A percentile compares a stretch with the other conserved stretches of the same genome.
These are phyloP conservation scores for Intellagama lesueurii DNA, from an alignment of 2,797 vertebrate species.

Conservation along the genomic window DNA sequence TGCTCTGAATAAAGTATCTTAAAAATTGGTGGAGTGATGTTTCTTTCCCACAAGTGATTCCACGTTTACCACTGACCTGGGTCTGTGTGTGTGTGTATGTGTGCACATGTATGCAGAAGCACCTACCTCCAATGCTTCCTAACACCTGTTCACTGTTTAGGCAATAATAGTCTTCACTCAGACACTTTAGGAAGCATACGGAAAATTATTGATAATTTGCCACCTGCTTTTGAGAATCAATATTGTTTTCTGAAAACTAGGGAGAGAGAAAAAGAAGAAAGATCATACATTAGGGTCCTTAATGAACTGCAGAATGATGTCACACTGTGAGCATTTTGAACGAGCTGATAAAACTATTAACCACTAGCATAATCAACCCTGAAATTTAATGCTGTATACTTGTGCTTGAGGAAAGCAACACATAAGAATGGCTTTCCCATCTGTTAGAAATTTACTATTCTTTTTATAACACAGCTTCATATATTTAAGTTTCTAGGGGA, in stretches of 20 bases:
- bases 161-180: slow-evolving; percentile 53
- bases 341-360: slow-evolving; percentile 25
- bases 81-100: no score
- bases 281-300: slow-evolving; percentile 37
- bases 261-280: not conserved
- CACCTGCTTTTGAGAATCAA: slow-evolving; percentile 58
- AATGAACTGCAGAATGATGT: slow-evolving; percentile 22
- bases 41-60: slow-evolving; percentile 10
- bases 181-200: slow-evolving; percentile 42
- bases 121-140: slow-evolving; percentile 25
- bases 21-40: not conserved
- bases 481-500: not conserved
- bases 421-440: slow-evolving; percentile 12
- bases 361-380: slow-evolving; percentile 13
- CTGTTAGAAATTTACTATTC: slow-evolving; percentile 11
- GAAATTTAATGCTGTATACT: not conserved
- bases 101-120: not conserved
- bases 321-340: slow-evolving; percentile 35
- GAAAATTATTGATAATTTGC: slow-evolving; percentile 61
- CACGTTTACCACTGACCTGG: slow-evolving; percentile 25
- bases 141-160: slow-evolving; percentile 55
- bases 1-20: slow-evolving; percentile 34
- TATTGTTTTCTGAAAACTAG: slow-evolving; percentile 39
- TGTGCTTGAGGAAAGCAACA: not conserved
- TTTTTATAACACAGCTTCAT: not conserved